Evolutionary conservation across 2,797 vertebrate genomes (phyloP).

Genomic region (Pteropus rufus): DNA sequence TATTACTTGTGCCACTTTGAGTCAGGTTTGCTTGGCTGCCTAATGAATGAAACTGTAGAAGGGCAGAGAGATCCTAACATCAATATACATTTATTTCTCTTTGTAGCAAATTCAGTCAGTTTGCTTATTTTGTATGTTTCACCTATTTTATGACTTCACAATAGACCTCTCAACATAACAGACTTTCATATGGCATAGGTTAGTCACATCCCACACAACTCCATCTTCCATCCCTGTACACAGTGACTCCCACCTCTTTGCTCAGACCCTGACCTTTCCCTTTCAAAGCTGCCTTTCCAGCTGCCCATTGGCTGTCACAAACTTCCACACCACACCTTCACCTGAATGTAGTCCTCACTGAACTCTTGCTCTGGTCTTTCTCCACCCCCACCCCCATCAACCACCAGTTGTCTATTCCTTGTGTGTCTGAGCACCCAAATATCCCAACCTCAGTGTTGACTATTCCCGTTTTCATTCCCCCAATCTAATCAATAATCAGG

Average conservation of each 20-base stretch:
- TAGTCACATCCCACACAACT: not conserved
- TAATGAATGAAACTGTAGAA: not conserved
- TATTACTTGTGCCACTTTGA: not conserved
- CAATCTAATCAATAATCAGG: not conserved
- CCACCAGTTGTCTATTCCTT: not conserved
- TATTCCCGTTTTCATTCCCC: not conserved
- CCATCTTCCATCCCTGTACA: not conserved
- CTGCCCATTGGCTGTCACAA: not conserved
- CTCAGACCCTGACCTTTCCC: not conserved
- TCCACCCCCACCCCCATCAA: too few species aligned
- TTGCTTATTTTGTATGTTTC: conserved; percentile 4
- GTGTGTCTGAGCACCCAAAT: not conserved
- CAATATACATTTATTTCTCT: not conserved
- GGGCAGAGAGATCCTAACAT: not conserved
- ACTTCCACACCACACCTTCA: not conserved
- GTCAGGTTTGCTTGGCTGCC: not conserved
- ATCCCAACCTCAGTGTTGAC: not conserved
- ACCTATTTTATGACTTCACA: not conserved
- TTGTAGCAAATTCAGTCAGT: not conserved
- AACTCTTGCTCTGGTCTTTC: not conserved
- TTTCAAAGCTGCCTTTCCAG: not conserved
- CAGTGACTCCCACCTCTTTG: not conserved
- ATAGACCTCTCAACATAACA: not conserved
- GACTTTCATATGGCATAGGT: not conserved
- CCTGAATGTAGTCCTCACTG: not conserved